Conservation (phyloP, 2,888 invertebrate genomes). For the Piscicola geometra region DNA sequence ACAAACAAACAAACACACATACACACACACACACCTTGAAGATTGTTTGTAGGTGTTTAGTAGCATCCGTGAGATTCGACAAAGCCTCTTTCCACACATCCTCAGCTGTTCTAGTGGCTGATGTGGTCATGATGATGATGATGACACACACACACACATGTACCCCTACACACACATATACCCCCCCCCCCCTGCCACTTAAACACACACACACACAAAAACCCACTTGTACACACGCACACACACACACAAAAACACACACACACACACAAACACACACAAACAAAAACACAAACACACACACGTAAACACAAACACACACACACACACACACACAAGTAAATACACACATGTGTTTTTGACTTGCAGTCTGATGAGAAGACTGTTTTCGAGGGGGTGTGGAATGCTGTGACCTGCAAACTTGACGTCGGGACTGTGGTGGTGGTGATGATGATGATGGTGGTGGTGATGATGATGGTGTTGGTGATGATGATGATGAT, state of each 20-base stretch:
- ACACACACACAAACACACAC: not conserved
- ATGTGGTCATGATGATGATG: no score
- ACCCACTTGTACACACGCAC: not conserved
- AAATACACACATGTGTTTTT: no score
- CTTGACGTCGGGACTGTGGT: slow-evolving; percentile 4
- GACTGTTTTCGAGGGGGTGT: slow-evolving; percentile 16
- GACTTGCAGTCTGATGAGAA: slow-evolving; percentile 1
- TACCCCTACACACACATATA: no score
- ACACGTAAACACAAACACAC: not conserved
- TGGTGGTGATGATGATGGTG: no score
- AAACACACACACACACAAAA: not conserved
- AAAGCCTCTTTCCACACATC: not conserved
- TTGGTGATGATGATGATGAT: no score
- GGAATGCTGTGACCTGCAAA: slow-evolving; percentile 13
- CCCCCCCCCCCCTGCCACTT: no score
- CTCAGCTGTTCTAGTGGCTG: not conserved
- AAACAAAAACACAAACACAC: not conserved
- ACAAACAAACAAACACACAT: no score
- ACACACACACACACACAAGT: no score
- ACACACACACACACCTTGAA: no score
- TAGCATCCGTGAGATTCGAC: not conserved
- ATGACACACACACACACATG: no score
- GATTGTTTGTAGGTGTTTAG: not conserved
- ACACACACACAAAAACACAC: slow-evolving; percentile 2
- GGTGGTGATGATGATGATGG: not conserved